A percentile compares a stretch with the other conserved stretches of the same genome.
phyloP scores from a whole-genome alignment of 2,888 invertebrate species.

The Marronus borbonicus region DNA sequence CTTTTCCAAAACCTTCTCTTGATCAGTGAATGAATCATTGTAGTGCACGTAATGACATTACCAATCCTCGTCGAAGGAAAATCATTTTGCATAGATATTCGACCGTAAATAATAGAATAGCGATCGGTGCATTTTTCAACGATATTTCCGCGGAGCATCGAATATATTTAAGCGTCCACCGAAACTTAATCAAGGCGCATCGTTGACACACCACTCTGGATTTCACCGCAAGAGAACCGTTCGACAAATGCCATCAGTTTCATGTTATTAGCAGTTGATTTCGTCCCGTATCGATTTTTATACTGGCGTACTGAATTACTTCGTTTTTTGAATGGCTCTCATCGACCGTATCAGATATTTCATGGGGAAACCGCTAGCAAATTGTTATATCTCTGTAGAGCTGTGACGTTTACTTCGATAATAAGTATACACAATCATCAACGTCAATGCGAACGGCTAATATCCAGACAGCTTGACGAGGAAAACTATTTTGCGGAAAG shows the following conservation, averaged over 20 bases:
- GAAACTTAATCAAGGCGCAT: conserved; percentile 32
- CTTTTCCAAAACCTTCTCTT: no score
- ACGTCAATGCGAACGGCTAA: neutral
- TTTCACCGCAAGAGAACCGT: conserved; percentile 15
- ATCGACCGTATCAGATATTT: neutral
- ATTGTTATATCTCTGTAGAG: neutral
- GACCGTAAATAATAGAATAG: conserved; percentile 4
- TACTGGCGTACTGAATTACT: neutral
- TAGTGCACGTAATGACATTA: neutral
- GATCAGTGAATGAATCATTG: neutral
- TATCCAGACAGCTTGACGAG: neutral
- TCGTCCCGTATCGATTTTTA: conserved; percentile 24
- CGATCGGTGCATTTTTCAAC: conserved; percentile 10
- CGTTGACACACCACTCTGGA: conserved; percentile 21
- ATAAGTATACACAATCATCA: neutral
- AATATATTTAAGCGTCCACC: neutral
- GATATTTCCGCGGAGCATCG: neutral
- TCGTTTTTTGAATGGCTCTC: conserved; percentile 6
- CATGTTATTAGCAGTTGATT: conserved; percentile 31
- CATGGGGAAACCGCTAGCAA: neutral
- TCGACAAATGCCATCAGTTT: conserved; percentile 28
- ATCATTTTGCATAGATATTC: conserved; percentile 4
- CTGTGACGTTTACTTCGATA: neutral
- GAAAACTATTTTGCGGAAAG: conserved; percentile 19
- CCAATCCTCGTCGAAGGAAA: neutral